Percentiles rank a stretch among this genome's conserved stretches.
phyloP scores from a whole-genome alignment of 2,797 vertebrate genomes.

The Hippoglossus hippoglossus region DNA sequence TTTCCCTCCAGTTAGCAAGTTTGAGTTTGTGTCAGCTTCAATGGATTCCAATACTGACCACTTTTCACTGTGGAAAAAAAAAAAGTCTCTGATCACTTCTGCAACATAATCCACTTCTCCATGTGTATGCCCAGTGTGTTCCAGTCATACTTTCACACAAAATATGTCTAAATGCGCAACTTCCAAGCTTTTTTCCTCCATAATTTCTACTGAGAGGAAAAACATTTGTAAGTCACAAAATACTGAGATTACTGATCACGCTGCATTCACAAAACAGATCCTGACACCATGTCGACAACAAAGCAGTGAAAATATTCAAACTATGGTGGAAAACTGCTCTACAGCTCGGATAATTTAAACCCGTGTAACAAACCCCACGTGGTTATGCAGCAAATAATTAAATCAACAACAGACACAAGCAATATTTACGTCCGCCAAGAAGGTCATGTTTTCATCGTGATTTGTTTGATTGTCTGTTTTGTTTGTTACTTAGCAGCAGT shows the following conservation, averaged over 20 bases:
- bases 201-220: slow-evolving; percentile 51
- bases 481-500: too few species aligned
- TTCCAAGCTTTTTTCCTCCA: slow-evolving; percentile 15
- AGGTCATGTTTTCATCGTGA: too few species aligned
- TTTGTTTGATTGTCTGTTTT: too few species aligned
- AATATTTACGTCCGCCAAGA: neutral
- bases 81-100: slow-evolving; percentile 16
- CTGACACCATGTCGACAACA: slow-evolving; percentile 51
- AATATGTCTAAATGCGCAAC: slow-evolving; percentile 27
- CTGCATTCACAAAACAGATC: slow-evolving; percentile 49
- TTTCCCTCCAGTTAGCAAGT: slow-evolving; percentile 6
- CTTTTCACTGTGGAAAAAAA: slow-evolving; percentile 39
- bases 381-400: slow-evolving; percentile 53
- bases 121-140: slow-evolving; percentile 10
- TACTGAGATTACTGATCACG: slow-evolving; percentile 41
- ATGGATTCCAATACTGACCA: slow-evolving; percentile 24
- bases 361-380: slow-evolving; percentile 35
- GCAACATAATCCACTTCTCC: slow-evolving; percentile 24
- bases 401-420: slow-evolving; percentile 43
- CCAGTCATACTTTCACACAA: slow-evolving; percentile 35
- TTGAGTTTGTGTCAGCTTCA: slow-evolving; percentile 26
- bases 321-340: slow-evolving; percentile 4
- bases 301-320: slow-evolving; percentile 38
- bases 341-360: slow-evolving; percentile 36
- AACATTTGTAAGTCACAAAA: slow-evolving; percentile 55